Percentiles rank a stretch among this genome's conserved stretches.
These are phyloP conservation scores for Standfussiana lucernea DNA, from an alignment of 2,888 invertebrate genomes.

Conservation along the genomic window DNA sequence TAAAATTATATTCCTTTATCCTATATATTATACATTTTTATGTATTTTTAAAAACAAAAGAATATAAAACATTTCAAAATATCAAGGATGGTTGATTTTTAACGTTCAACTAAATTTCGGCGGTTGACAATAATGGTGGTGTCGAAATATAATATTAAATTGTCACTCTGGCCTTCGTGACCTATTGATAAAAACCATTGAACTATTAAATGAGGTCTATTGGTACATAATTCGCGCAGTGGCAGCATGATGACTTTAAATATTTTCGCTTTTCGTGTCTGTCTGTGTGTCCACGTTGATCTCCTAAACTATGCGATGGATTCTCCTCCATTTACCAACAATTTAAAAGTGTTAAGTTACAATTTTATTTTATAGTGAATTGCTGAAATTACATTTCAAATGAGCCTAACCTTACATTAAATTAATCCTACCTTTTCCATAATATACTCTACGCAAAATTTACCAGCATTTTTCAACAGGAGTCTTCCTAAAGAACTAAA, in stretches of 20 bases:
- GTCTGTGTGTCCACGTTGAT: background rate
- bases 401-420: background rate
- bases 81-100: background rate
- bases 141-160: conserved; percentile 45
- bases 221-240: conserved; percentile 9
- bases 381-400: background rate
- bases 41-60: no score
- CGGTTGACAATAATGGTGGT: background rate
- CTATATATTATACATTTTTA: no score
- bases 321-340: background rate
- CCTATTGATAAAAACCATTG: conserved; percentile 53
- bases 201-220: conserved; percentile 48
- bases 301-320: background rate
- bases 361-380: background rate
- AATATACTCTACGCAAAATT: background rate
- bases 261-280: background rate
- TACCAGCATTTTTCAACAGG: background rate
- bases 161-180: conserved; percentile 40
- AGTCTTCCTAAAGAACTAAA: background rate
- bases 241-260: background rate
- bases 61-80: no score
- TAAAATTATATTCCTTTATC: background rate
- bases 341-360: no score
- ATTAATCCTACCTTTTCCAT: no score
- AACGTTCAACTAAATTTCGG: background rate